These are phyloP conservation scores for Epizoanthus illoricatus DNA, from an alignment of 92 coral and sea anemone genomes.

Conservation along the genomic window DNA sequence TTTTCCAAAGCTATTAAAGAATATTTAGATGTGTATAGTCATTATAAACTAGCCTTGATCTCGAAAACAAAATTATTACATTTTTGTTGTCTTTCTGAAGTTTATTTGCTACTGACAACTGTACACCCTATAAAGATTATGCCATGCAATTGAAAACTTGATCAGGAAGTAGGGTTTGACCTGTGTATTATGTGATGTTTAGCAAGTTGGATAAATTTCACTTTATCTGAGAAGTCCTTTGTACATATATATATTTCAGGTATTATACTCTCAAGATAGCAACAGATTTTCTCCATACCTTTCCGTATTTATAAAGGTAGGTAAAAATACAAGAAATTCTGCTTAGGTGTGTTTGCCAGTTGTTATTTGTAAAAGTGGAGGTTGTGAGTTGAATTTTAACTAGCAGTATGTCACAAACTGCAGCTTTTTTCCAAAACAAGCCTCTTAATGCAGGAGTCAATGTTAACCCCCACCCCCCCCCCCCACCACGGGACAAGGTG, in stretches of 20 bases:
- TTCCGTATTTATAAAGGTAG: constrained; percentile 12
- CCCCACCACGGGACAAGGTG: too few relatives aligned
- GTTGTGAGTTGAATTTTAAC: too few relatives aligned
- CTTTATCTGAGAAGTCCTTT: background rate
- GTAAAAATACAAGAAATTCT: background rate
- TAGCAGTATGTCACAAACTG: too few relatives aligned
- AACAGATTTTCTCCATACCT: constrained; percentile 1
- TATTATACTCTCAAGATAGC: constrained; percentile 1
- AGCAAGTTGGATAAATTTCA: too few relatives aligned
- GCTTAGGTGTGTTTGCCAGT: too few relatives aligned
- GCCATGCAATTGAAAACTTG: background rate
- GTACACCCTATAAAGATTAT: too few relatives aligned
- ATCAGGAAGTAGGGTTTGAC: background rate
- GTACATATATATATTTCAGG: background rate
- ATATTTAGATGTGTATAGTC: background rate
- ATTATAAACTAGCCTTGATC: background rate
- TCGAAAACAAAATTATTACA: background rate
- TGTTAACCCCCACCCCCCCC: too few relatives aligned
- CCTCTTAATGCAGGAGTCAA: too few relatives aligned
- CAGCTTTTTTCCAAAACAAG: too few relatives aligned
- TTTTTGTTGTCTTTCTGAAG: background rate
- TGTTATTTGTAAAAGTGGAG: too few relatives aligned
- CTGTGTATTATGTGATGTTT: background rate
- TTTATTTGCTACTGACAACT: background rate
- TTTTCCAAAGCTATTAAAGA: background rate